These are phyloP conservation scores for Lasioglossum pauxillum DNA, from an alignment of 2,888 invertebrate genomes.

Conservation along the genomic window DNA sequence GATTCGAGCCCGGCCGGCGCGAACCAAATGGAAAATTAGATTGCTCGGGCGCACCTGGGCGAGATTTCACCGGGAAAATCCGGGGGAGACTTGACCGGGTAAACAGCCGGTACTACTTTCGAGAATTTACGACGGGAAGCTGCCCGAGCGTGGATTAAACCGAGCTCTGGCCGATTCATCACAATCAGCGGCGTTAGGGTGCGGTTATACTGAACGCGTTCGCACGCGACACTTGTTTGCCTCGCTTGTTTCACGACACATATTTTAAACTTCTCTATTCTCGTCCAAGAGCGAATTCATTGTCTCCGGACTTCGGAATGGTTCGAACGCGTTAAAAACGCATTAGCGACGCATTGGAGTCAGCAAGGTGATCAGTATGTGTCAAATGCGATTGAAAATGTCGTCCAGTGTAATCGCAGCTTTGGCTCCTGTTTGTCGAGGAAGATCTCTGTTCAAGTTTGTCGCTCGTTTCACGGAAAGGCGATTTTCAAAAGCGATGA, in stretches of 20 bases:
- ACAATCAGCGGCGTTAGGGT: slow-evolving; percentile 33
- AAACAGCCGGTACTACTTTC: slow-evolving; percentile 29
- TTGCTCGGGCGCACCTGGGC: not conserved
- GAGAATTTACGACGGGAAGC: slow-evolving; percentile 30
- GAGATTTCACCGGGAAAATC: slow-evolving; percentile 7
- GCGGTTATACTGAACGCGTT: not conserved
- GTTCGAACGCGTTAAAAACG: not conserved
- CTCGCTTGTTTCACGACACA: too few relatives aligned
- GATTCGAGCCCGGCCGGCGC: not conserved
- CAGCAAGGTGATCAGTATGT: not conserved
- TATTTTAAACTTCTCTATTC: too few relatives aligned
- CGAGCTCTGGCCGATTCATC: slow-evolving; percentile 28
- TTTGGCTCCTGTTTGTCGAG: slow-evolving; percentile 19
- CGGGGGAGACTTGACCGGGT: not conserved
- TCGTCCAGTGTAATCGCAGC: not conserved
- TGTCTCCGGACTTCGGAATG: too few relatives aligned
- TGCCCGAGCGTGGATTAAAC: not conserved
- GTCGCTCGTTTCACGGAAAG: not conserved
- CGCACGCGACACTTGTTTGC: not conserved
- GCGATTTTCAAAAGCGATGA: not conserved
- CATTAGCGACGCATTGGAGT: not conserved
- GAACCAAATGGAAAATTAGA: not conserved
- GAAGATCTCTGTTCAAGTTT: slow-evolving; percentile 15
- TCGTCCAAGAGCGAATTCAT: too few relatives aligned
- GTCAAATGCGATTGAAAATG: not conserved